These are phyloP conservation scores for Eutrigla gurnardus DNA, from an alignment of 2,797 vertebrate species.

Conservation along the genomic window DNA sequence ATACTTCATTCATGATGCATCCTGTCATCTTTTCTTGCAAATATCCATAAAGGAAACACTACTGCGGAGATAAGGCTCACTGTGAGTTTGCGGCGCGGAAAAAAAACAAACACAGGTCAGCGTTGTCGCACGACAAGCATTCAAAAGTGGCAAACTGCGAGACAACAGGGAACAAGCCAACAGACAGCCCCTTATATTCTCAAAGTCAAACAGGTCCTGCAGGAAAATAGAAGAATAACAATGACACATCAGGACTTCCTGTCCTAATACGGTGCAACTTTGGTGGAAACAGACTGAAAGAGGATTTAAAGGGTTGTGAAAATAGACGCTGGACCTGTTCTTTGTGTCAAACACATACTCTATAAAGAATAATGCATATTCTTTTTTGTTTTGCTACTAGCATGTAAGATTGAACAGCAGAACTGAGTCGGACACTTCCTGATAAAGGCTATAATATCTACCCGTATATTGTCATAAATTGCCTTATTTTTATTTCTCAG, in stretches of 20 bases:
- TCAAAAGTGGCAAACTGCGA: constrained; percentile 35
- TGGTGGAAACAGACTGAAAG: constrained; percentile 19
- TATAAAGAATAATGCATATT: neutral
- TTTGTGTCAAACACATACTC: constrained; percentile 2
- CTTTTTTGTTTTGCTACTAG: neutral
- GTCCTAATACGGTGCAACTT: constrained; percentile 20
- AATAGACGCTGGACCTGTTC: constrained; percentile 19
- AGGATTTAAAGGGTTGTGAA: constrained; percentile 23
- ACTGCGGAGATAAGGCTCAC: constrained; percentile 2
- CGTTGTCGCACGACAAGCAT: constrained; percentile 36
- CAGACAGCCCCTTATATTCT: constrained; percentile 41
- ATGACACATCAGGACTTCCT: constrained; percentile 46
- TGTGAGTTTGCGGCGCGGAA: constrained; percentile 19
- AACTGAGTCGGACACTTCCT: neutral
- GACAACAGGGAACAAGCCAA: constrained; percentile 46
- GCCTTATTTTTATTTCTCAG: constrained; percentile 6
- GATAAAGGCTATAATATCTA: constrained; percentile 42
- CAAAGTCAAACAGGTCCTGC: constrained; percentile 68
- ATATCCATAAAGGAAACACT: constrained; percentile 11
- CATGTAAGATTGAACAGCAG: neutral
- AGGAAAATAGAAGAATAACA: constrained; percentile 54
- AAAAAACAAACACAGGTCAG: constrained; percentile 34
- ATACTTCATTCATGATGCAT: constrained; percentile 31
- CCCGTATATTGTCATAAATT: constrained; percentile 34
- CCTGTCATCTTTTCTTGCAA: constrained; percentile 26